Percentiles rank a stretch among this genome's conserved stretches.
Conservation (phyloP, 2,113 vertebrate species). For the Phainopepla nitens region DNA sequence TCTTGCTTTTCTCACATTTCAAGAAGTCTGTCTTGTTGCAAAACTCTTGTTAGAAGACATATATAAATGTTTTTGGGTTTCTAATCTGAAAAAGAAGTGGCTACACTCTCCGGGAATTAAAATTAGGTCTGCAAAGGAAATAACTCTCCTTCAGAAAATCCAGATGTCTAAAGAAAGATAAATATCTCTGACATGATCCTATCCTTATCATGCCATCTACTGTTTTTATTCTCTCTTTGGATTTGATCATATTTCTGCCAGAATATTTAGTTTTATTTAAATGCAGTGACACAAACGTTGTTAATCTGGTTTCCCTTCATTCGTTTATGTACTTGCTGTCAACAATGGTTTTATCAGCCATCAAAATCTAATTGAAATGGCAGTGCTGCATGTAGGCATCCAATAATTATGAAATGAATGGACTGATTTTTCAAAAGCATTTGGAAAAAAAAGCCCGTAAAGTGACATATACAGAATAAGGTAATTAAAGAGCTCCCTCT, state of each 20-base stretch:
- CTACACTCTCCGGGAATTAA: conserved; percentile 26
- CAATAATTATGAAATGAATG: conserved; percentile 72
- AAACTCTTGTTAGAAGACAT: conserved; percentile 46
- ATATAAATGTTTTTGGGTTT: conserved; percentile 38
- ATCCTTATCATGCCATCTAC: not conserved
- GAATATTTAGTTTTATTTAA: conserved; percentile 68
- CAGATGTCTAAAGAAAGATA: not conserved
- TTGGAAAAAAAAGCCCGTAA: conserved; percentile 56
- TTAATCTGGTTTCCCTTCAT: conserved; percentile 63
- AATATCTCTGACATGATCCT: not conserved
- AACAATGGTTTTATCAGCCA: conserved; percentile 68
- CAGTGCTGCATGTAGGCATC: conserved; percentile 53
- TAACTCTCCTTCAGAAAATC: conserved; percentile 22
- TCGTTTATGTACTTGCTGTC: conserved; percentile 58
- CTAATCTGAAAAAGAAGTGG: conserved; percentile 54
- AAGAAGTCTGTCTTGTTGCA: conserved; percentile 40
- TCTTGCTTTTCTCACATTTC: conserved; percentile 38
- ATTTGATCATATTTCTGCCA: conserved; percentile 30
- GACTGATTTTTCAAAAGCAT: conserved; percentile 66
- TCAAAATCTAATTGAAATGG: conserved; percentile 73
- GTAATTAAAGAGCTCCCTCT: conserved; percentile 61
- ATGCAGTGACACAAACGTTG: conserved; percentile 51
- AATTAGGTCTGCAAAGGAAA: conserved; percentile 36
- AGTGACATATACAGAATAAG: conserved; percentile 60
- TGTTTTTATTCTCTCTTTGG: conserved; percentile 29